Evolutionary conservation across 2,113 vertebrate genomes (phyloP).

Genomic region (Lanius ludovicianus): DNA sequence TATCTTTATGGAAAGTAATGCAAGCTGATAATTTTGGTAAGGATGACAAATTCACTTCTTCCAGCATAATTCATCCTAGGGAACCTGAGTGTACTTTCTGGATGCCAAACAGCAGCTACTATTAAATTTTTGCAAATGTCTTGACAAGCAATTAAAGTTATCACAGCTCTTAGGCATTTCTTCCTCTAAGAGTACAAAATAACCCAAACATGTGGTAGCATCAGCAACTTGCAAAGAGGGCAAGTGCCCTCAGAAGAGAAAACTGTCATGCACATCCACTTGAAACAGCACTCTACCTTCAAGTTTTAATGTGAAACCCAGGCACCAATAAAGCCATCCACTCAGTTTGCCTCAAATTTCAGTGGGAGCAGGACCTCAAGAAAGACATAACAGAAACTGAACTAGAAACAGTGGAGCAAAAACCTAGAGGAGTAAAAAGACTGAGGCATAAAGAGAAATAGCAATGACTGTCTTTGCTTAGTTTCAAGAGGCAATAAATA

Average conservation of each 20-base stretch:
- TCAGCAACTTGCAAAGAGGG: background rate
- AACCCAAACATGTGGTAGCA: background rate
- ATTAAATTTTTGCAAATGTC: background rate
- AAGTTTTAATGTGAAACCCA: background rate
- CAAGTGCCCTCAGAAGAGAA: background rate
- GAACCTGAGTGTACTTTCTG: background rate
- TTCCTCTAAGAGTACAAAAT: background rate
- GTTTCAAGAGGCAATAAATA: background rate
- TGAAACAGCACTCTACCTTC: background rate
- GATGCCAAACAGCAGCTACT: background rate
- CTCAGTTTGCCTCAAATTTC: background rate
- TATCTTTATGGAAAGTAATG: background rate
- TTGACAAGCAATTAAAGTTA: constrained; percentile 36
- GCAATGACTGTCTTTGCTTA: background rate
- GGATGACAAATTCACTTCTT: constrained; percentile 11
- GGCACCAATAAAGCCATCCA: background rate
- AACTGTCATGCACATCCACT: background rate
- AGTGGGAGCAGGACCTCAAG: background rate
- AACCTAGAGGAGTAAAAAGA: background rate
- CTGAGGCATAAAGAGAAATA: background rate
- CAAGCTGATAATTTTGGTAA: constrained; percentile 28
- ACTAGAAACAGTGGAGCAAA: background rate
- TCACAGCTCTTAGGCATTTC: background rate
- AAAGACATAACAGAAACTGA: background rate
- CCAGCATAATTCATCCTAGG: background rate